Evolutionary conservation across 2,797 vertebrate species (phyloP).

Genomic region (Mycteria americana): DNA sequence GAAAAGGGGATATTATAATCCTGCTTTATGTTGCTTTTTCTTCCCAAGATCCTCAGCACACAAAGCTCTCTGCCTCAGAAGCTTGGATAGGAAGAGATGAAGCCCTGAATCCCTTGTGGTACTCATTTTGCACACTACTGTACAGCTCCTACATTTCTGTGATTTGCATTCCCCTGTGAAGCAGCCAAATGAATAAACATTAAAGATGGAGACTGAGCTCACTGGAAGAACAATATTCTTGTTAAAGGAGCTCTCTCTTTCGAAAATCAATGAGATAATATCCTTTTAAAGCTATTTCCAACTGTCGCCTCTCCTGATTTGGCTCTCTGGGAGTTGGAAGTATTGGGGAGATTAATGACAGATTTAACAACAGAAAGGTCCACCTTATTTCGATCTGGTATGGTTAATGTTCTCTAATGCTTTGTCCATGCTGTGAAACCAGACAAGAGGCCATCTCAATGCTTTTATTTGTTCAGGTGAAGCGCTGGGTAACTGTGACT

Average conservation of each 20-base stretch:
- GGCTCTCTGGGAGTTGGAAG: slow-evolving; percentile 27
- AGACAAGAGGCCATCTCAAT: slow-evolving; percentile 9
- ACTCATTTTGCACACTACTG: background rate
- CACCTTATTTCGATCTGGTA: slow-evolving; percentile 43
- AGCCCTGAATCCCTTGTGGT: background rate
- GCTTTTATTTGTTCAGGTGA: slow-evolving; percentile 49
- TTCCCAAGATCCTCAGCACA: background rate
- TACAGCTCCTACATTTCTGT: background rate
- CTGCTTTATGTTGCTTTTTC: background rate
- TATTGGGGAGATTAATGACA: slow-evolving; percentile 39
- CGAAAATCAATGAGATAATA: slow-evolving; percentile 56
- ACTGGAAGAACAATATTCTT: background rate
- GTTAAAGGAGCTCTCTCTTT: background rate
- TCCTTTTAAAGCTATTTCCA: slow-evolving; percentile 51
- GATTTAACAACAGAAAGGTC: slow-evolving; percentile 36
- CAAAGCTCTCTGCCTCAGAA: background rate
- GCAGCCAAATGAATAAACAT: slow-evolving; percentile 18
- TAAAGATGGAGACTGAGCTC: background rate
- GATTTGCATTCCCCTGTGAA: slow-evolving; percentile 28
- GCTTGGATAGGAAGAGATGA: background rate
- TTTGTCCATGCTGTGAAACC: slow-evolving; percentile 58
- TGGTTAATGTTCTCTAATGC: slow-evolving; percentile 47
- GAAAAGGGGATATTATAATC: background rate
- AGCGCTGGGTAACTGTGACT: background rate
- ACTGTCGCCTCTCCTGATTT: background rate